These are phyloP conservation scores for Hypomecis atomaria DNA, from an alignment of 2,888 invertebrate species.

Conservation along the genomic window DNA sequence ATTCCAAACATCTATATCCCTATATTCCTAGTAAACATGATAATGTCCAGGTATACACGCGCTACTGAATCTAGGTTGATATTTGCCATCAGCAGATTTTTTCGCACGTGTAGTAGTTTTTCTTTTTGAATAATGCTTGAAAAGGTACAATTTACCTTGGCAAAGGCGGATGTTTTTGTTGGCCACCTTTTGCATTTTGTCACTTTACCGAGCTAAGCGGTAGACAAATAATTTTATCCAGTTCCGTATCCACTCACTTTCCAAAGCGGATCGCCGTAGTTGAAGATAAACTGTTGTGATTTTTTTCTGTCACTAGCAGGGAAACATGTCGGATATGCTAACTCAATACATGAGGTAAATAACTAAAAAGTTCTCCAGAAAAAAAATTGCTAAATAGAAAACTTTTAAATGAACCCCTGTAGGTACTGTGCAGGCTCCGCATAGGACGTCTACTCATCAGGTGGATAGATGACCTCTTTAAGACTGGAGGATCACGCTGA, in stretches of 20 bases:
- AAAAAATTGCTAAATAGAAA: no score
- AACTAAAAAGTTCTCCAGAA: no score
- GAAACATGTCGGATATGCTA: no score
- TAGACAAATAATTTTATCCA: conserved; percentile 5
- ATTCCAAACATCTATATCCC: not conserved
- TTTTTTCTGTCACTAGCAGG: not conserved
- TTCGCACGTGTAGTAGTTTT: not conserved
- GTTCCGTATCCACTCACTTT: conserved; percentile 7
- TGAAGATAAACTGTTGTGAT: not conserved
- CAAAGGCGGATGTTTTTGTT: not conserved
- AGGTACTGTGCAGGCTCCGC: no score
- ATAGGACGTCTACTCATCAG: no score
- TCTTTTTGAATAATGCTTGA: conserved; percentile 1
- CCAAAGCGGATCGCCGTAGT: not conserved
- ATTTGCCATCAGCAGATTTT: conserved; percentile 4
- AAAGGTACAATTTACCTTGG: conserved; percentile 9
- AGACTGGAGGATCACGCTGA: no score
- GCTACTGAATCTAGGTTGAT: conserved; percentile 9
- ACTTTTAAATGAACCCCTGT: no score
- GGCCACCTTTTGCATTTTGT: conserved; percentile 3
- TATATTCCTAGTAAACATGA: conserved; percentile 5
- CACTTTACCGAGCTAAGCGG: conserved; percentile 5
- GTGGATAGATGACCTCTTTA: no score
- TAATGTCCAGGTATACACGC: not conserved
- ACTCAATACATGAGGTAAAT: no score